A percentile compares a stretch with the other conserved stretches of the same genome.
Conservation (phyloP, 2,797 vertebrate species). For the Heterohyrax brucei region DNA sequence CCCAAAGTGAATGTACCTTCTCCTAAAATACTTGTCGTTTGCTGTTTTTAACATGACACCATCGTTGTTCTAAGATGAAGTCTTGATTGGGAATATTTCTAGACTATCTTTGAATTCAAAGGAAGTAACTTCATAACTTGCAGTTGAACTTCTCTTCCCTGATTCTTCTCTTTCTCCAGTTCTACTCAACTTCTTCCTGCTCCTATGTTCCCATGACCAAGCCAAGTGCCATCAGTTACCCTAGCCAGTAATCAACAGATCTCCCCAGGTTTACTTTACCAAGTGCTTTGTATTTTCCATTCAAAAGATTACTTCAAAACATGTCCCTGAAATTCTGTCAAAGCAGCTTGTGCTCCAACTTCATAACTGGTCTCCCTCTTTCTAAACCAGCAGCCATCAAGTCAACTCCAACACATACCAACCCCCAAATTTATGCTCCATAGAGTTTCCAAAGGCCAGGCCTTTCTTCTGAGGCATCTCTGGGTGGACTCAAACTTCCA, state of each 20-base stretch:
- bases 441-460: neutral
- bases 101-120: neutral
- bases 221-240: too few species aligned
- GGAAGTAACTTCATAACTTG: neutral
- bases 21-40: neutral
- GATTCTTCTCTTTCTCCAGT: neutral
- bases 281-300: neutral
- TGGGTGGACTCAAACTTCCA: neutral
- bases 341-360: neutral
- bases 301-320: neutral
- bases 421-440: neutral
- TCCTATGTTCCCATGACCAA: neutral
- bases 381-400: too few species aligned
- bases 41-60: neutral
- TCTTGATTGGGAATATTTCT: neutral
- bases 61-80: neutral
- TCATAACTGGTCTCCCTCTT: neutral
- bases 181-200: neutral
- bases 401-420: too few species aligned
- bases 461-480: neutral
- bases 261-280: neutral
- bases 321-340: neutral
- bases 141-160: neutral
- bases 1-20: neutral
- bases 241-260: neutral